These are phyloP conservation scores for Epinotia bilunana DNA, from an alignment of 2,888 invertebrate species.

Conservation along the genomic window DNA sequence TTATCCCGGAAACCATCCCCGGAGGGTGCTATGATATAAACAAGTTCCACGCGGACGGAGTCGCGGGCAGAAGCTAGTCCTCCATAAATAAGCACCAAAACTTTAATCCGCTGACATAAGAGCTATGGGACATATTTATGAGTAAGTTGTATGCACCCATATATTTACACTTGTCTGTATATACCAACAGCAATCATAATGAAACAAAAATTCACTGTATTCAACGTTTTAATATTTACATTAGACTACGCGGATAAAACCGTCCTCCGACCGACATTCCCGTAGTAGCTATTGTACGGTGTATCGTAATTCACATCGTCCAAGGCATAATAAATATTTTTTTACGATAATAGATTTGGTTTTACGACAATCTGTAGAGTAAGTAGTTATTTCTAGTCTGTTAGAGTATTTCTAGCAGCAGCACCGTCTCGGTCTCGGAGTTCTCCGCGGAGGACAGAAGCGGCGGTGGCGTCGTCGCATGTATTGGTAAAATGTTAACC, in stretches of 20 bases:
- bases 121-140: too few species aligned
- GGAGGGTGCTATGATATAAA: too few species aligned
- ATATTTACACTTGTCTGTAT: too few species aligned
- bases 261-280: neutral
- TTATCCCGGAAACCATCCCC: too few species aligned
- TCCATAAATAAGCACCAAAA: too few species aligned
- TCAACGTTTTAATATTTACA: neutral
- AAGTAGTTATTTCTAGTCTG: neutral
- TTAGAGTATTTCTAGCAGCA: neutral
- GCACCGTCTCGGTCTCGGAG: neutral
- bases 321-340: too few species aligned
- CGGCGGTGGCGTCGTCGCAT: neutral
- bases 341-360: too few species aligned
- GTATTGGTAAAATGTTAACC: slow-evolving; percentile 4
- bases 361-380: neutral
- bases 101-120: too few species aligned
- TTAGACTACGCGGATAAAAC: neutral
- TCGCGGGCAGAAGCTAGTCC: too few species aligned
- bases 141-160: too few species aligned
- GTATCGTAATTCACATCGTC: neutral
- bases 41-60: too few species aligned
- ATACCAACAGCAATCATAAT: too few species aligned
- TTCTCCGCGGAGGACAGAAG: neutral
- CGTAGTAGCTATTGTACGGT: neutral
- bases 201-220: neutral